Evolutionary conservation across 2,888 invertebrate genomes (phyloP), one percentile per base, ranked within the genome.

Genomic region (Opisthograptis luteolata): DNA sequence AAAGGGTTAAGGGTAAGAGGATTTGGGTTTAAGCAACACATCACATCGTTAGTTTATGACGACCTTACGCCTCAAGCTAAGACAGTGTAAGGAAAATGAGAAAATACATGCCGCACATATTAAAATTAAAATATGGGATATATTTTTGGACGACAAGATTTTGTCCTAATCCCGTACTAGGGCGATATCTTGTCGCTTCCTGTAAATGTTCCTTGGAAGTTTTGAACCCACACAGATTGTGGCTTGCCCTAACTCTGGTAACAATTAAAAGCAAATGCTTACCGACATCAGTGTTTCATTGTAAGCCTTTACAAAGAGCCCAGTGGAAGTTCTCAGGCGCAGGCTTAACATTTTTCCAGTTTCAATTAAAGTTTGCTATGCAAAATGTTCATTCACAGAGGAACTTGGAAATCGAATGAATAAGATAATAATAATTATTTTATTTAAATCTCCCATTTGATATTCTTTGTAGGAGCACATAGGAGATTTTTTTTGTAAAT

Each of bases 181-280:
- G 13, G 40, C 12, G 37, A 35, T 31, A 44, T 50, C 50, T 44
- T 40, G 50, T 44, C 50, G 44, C 17, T 32, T 14, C 17, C 35
- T 51, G 43, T 41, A 46, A 40, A 58, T 13, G 44, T n/a, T 28
- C 20, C 20, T 12, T 39, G 24, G 24, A 45, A 51, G 50, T 51
- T 51, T 19, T 40, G 50, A 17, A 30, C 51, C 54, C 58, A 47
- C 62, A 61, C 66, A 67, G 68, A 70, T 69, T 72, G 70, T 58
- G 65, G 68, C 31, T 51, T 25, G 46, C 35, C 58, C 47, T 40
- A 49, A 54, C 58, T 56, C 58, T 54, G 58, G 25, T 66, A 75
- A 74, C 79, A 76, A 79, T 81, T 81, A 79, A 74, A 72, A 76
- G 65, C 76, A 75, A 80, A 76, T 71, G 73, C 67, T 72, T 63